Evolutionary conservation across 2,113 vertebrate genomes (phyloP).

Genomic region (Oncorhynchus keta): DNA sequence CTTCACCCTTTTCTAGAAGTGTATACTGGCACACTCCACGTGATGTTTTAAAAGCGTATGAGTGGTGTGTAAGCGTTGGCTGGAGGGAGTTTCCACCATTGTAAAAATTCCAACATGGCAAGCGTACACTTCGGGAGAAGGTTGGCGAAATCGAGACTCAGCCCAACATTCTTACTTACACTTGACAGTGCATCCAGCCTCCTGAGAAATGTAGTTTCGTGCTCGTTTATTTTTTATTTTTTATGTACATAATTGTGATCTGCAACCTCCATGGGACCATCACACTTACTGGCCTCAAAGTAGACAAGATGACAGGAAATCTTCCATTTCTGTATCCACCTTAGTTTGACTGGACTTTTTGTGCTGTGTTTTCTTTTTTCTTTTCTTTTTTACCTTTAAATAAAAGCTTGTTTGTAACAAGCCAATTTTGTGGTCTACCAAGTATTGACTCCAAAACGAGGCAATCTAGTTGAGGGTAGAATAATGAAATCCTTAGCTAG

Average conservation of each 20-base stretch:
- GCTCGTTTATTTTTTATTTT: constrained; percentile 65
- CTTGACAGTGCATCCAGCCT: constrained; percentile 18
- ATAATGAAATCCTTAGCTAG: too few species aligned
- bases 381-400: constrained; percentile 45
- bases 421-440: constrained; percentile 23
- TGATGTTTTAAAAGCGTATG: neutral
- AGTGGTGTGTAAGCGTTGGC: neutral
- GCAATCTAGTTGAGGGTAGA: neutral
- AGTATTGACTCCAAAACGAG: neutral
- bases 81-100: neutral
- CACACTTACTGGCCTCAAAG: constrained; percentile 15
- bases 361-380: constrained; percentile 30
- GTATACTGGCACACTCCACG: neutral
- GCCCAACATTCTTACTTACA: neutral
- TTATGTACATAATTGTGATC: constrained; percentile 66
- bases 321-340: constrained; percentile 34
- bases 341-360: constrained; percentile 36
- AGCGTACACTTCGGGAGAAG: neutral
- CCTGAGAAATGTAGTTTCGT: constrained; percentile 59
- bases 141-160: neutral
- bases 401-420: constrained; percentile 55
- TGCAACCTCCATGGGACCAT: constrained; percentile 40
- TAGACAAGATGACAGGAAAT: constrained; percentile 41
- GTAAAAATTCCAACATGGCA: neutral
- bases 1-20: neutral